Base-by-base conservation (phyloP, 2,113 vertebrate species). In the Reinhardtius hippoglossoides region DNA sequence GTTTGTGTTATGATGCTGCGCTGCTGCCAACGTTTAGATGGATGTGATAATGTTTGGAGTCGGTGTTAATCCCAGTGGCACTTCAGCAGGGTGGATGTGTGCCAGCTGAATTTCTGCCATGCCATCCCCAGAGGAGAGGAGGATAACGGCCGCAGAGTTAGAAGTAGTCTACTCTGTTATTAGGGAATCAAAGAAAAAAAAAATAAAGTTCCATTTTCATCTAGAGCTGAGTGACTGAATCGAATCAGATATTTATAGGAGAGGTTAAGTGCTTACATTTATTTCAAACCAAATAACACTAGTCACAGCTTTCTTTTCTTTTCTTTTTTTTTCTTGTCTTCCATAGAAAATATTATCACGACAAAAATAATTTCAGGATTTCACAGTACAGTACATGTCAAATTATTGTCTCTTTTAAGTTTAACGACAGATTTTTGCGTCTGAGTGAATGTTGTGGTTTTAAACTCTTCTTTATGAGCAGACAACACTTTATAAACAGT, bases 41-140 rank as follows among this genome's bases (percentile, higher is more conserved):
- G 21, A 56, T 56, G 54, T 12, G 50, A 54, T n/a, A 9, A 9
- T 54, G 50, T 54, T 54, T 54, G 2, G 18, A n/a, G 18, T 21
- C 50, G 3, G 50, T 54, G 50, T 54, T 20, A 54, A 54, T 54
- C 72, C 80, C 54, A 78, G 67, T 37, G 75, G 64, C 57, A 73
- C 74, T 52, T 58, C 13, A 76, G 73, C 70, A 70, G 63, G 0
- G 21, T 57, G 67, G 40, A 44, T 73, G 74, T 61, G 18, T 74
- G 67, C 67, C 73, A 67, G 37, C 31, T 50, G 42, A 57, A 50
- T 67, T 20, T 10, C 62, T 37, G 52, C n/a, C 21, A 74, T 55
- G 44, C 64, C 68, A 46, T 67, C 74, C 50, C 23, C 72, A 40
- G 2, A 85, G 69, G 67, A 75, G 60, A 10, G 70, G 80, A 82